Evolutionary conservation across 2,113 vertebrate genomes (phyloP).

Genomic region (Pogona vitticeps): DNA sequence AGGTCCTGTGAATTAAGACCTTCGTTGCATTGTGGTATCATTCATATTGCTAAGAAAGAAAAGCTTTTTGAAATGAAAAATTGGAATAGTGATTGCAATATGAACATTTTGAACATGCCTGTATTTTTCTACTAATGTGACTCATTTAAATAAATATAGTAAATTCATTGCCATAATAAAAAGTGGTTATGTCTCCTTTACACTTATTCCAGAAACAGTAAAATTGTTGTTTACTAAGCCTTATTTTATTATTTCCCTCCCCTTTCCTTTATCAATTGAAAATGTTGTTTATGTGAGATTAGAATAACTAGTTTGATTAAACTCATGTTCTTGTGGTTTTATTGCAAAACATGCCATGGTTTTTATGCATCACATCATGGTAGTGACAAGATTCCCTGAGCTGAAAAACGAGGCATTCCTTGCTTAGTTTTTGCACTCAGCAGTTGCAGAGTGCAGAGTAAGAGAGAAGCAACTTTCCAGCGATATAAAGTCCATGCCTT

Average conservation of each 20-base stretch:
- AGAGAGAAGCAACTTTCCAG: background rate
- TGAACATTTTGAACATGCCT: constrained; percentile 54
- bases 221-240: constrained; percentile 76
- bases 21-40: background rate
- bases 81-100: constrained; percentile 43
- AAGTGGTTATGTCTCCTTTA: constrained; percentile 53
- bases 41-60: background rate
- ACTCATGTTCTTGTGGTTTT: background rate
- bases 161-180: constrained; percentile 69
- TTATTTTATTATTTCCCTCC: constrained; percentile 44
- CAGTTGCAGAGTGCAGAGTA: background rate
- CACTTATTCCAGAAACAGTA: constrained; percentile 64
- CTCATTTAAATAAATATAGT: constrained; percentile 73
- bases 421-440: background rate
- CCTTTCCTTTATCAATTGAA: constrained; percentile 71
- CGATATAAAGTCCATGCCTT: background rate
- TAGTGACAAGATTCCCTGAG: constrained; percentile 21
- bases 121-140: constrained; percentile 74
- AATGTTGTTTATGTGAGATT: constrained; percentile 70
- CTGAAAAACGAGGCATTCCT: constrained; percentile 30
- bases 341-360: background rate
- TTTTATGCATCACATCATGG: background rate
- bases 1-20: background rate
- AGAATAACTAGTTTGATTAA: constrained; percentile 69
- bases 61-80: constrained; percentile 68